phyloP scores from a whole-genome alignment of 2,888 invertebrate species.

The Phorcus lineatus region DNA sequence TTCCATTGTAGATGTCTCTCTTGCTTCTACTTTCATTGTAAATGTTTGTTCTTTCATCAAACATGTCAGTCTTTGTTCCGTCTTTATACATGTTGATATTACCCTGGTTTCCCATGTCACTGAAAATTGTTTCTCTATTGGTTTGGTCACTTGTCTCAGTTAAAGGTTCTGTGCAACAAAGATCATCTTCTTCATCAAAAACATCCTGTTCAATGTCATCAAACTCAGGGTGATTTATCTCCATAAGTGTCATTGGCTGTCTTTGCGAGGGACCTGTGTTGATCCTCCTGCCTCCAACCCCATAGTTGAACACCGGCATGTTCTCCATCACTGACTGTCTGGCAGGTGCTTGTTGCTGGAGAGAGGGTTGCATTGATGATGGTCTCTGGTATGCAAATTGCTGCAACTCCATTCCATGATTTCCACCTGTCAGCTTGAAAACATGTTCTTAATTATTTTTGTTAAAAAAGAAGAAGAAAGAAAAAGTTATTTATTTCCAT shows the following conservation, averaged over 20 bases:
- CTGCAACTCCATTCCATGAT: background rate
- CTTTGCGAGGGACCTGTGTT: background rate
- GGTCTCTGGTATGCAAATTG: conserved; percentile 1
- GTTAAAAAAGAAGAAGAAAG: too few relatives aligned
- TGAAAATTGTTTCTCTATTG: background rate
- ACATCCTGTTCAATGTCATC: too few relatives aligned
- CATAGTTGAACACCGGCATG: background rate
- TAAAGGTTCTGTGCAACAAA: too few relatives aligned
- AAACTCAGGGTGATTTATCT: too few relatives aligned
- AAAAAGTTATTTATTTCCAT: too few relatives aligned
- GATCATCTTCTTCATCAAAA: too few relatives aligned
- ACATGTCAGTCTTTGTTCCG: background rate
- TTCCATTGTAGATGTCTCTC: too few relatives aligned
- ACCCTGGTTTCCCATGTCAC: background rate
- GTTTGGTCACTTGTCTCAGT: background rate
- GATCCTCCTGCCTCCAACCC: background rate
- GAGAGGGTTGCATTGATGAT: background rate
- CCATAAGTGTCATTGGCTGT: background rate
- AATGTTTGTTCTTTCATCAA: too few relatives aligned
- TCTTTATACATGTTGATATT: background rate
- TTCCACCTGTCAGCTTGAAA: background rate
- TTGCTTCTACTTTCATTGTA: too few relatives aligned
- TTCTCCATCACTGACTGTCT: background rate
- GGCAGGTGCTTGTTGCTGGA: background rate
- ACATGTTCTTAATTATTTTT: background rate